A percentile compares a stretch with the other conserved stretches of the same genome.
Conservation (phyloP, 1,140 invertebrate species). For the Camponotus pennsylvanicus region DNA sequence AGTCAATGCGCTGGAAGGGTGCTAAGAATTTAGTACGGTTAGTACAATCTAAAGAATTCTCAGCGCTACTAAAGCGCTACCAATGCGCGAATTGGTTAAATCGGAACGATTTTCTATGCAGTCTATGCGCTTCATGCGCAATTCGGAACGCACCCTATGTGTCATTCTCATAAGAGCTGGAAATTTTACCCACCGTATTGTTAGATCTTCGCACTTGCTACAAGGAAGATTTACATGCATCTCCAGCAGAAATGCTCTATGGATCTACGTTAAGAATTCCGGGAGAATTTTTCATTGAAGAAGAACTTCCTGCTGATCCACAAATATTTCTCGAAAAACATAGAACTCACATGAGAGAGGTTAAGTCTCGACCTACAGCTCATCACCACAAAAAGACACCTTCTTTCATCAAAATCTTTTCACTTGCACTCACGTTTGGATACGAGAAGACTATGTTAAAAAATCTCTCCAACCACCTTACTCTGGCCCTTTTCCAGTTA, state of each 20-base stretch:
- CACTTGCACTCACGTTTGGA: background rate
- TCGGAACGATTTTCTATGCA: too few species aligned
- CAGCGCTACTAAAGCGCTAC: too few species aligned
- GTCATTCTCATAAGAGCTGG: background rate
- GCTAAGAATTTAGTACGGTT: too few species aligned
- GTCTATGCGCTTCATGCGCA: too few species aligned
- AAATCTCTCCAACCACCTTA: background rate
- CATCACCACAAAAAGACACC: background rate
- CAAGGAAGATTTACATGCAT: background rate
- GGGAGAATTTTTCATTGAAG: slow-evolving; percentile 23
- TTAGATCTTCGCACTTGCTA: background rate
- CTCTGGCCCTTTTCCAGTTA: background rate
- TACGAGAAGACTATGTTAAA: background rate
- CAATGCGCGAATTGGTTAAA: too few species aligned
- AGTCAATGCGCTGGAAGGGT: too few species aligned
- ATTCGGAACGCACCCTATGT: too few species aligned
- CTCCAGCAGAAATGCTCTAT: background rate
- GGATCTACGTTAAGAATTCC: background rate
- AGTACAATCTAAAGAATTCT: too few species aligned
- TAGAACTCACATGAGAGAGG: background rate
- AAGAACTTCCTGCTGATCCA: background rate
- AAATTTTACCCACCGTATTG: background rate
- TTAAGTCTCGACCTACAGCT: background rate
- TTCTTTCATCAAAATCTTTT: background rate
- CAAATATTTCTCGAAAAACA: background rate